phyloP scores from a whole-genome alignment of 2,797 vertebrate genomes.

The Dryobates pubescens region DNA sequence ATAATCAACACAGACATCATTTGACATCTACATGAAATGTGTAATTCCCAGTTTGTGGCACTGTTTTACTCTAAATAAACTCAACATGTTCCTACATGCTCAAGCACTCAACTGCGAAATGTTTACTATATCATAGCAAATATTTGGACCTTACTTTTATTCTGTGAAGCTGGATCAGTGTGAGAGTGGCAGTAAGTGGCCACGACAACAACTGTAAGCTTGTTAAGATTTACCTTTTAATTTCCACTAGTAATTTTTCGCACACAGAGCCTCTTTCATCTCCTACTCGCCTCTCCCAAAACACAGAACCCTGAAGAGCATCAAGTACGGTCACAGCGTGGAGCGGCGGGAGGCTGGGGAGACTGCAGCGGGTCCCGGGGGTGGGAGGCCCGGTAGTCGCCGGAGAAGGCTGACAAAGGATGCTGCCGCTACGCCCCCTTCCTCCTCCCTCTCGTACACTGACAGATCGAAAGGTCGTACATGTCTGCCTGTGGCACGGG shows the following conservation, averaged over 20 bases:
- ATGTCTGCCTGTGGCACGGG: background rate
- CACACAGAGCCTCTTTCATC: rapidly evolving
- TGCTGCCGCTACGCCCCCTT: background rate
- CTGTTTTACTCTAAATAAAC: background rate
- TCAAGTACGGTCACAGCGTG: background rate
- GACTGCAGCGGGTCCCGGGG: background rate
- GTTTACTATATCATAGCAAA: background rate
- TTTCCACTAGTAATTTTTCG: background rate
- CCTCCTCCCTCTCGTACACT: rapidly evolving
- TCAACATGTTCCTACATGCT: rapidly evolving
- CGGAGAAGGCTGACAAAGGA: background rate
- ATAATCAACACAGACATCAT: background rate
- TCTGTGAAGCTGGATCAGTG: background rate
- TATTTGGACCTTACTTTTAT: background rate
- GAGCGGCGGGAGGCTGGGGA: background rate
- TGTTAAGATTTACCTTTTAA: background rate
- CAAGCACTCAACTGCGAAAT: background rate
- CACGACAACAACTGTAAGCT: background rate
- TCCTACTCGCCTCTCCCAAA: background rate
- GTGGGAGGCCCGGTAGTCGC: background rate
- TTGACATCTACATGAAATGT: background rate
- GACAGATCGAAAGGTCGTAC: background rate
- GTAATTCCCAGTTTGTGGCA: too few relatives aligned
- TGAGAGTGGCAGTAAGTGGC: background rate
- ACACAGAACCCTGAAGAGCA: background rate